A percentile compares a stretch with the other conserved stretches of the same genome.
Conservation (phyloP, 2,797 vertebrate species). For the Thaleichthys pacificus region DNA sequence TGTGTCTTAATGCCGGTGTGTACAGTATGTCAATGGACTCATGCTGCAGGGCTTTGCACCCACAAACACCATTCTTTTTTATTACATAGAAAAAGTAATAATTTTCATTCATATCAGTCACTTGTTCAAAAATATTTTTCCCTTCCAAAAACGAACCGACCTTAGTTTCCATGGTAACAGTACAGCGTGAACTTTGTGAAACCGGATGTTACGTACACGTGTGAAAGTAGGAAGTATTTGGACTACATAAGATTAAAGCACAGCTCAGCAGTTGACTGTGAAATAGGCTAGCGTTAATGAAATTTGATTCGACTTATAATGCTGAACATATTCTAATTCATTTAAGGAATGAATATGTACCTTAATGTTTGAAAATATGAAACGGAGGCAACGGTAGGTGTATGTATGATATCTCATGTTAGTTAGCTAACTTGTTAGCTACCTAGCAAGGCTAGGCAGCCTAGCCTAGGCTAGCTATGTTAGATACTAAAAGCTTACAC, state of each 20-base stretch:
- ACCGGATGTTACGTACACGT: not conserved
- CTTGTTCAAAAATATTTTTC: too few relatives aligned
- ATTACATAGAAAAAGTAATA: too few relatives aligned
- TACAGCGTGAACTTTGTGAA: not conserved
- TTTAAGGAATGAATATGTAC: conserved; percentile 26
- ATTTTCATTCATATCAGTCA: too few relatives aligned
- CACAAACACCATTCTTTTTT: too few relatives aligned
- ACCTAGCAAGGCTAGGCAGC: conserved; percentile 11
- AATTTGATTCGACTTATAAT: not conserved
- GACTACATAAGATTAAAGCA: too few relatives aligned
- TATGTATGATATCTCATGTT: conserved; percentile 20
- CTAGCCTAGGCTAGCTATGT: conserved; percentile 18
- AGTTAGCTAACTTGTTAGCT: conserved; percentile 19
- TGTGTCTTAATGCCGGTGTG: too few relatives aligned
- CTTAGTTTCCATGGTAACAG: conserved; percentile 43
- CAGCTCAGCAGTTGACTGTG: not conserved
- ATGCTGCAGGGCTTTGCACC: too few relatives aligned
- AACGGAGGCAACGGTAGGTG: conserved; percentile 58
- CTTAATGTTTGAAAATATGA: conserved; percentile 47
- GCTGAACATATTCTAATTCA: not conserved
- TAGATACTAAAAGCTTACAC: conserved; percentile 37
- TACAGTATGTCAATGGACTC: too few relatives aligned
- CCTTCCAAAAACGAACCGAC: not conserved
- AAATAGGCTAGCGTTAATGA: not conserved
- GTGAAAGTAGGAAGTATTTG: conserved; percentile 44